Base-by-base conservation (phyloP, 2,113 vertebrate genomes). In the Actinemys pallida region DNA sequence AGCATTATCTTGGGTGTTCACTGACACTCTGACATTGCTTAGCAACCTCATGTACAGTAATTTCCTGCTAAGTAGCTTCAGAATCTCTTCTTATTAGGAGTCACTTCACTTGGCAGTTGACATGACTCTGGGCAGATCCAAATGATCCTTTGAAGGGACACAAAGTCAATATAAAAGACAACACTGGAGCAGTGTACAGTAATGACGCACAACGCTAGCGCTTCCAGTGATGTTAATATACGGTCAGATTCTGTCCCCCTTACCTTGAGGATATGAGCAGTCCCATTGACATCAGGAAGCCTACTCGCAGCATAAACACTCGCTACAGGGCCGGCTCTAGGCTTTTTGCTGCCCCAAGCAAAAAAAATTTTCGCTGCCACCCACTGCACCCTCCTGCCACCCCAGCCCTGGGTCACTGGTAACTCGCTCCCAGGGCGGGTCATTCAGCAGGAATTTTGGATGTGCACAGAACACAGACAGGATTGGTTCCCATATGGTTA, bases 1-100 rank as follows among this genome's bases (percentile, higher is more conserved):
- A 94, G 31, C 2, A 1, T 90, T 95, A 87, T 81, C 89, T 90
- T 2, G 4, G 75, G 86, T 90, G 89, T 89, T 78, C 76, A 31
- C 81, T 45, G 84, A 29, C 89, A 78, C 59, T 45, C 80, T 39
- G n/a, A 75, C 47, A 97, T 96, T 93, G 95, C 96, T 97, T 96
- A 98, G 96, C 97, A 98, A 97, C 97, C 72, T 91, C 89, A 45
- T 84, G 87, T 0, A 14, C 76, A 85, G 83, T 90, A 87, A 95
- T 95, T 96, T 95, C 91, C 95, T 95, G 87, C 87, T 90, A 94
- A 95, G 87, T 84, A 94, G 85, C 83, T 90, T 84, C 83, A 56
- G 78, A 88, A 93, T 89, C 53, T 93, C 54, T 54, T 90, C 50
- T 88, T 83, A 83, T 62, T 69, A 92, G 84, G 85, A 91, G 85